Evolutionary conservation across 2,888 invertebrate genomes (phyloP), one percentile per base, ranked within the genome.

Genomic region (Loripinus fragilis): DNA sequence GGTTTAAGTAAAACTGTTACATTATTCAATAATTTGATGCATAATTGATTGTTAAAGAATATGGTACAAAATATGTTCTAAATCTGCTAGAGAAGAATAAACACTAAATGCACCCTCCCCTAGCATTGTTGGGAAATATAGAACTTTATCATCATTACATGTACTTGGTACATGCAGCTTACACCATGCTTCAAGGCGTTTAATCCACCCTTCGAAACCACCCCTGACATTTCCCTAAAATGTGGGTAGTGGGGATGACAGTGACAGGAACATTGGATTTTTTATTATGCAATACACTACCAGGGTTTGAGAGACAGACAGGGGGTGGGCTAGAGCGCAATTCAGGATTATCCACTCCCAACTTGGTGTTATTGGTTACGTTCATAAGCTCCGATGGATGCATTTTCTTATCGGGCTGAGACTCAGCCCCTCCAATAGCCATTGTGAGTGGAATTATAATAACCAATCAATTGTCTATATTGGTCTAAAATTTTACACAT

Each of bases 131-230:
- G 65, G 35, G n/a, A 65, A 65, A 38, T 41, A 65, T 7, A 65
- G 65, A 2, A 65, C 65, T 65, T 65, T 65, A 10, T 65, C 65
- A n/a, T 65, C 41, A 65, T 65, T 65, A n/a, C n/a, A n/a, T n/a
- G n/a, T n/a, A 35, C 38, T 65, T 2, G 65, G 65, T n/a, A 38
- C 65, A 65, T 65, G 41, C 23, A 65, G 15, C 28, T 35, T 65
- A n/a, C 38, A 38, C 65, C 65, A 65, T 12, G 65, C 35, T 12
- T 65, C 65, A 23, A 41, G 35, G 28, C 55, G 55, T 28, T 55
- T 55, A 20, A 55, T 28, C 55, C 55, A 55, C 8, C 23, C 28
- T 8, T 55, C 55, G 28, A 55, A 55, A 28, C 28, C 55, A 55
- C 28, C 55, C 23, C 55, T 28, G 23, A 28, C 35, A n/a, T 41